Evolutionary conservation across 2,113 vertebrate species (phyloP).

Genomic region (Cyanoderma ruficeps): DNA sequence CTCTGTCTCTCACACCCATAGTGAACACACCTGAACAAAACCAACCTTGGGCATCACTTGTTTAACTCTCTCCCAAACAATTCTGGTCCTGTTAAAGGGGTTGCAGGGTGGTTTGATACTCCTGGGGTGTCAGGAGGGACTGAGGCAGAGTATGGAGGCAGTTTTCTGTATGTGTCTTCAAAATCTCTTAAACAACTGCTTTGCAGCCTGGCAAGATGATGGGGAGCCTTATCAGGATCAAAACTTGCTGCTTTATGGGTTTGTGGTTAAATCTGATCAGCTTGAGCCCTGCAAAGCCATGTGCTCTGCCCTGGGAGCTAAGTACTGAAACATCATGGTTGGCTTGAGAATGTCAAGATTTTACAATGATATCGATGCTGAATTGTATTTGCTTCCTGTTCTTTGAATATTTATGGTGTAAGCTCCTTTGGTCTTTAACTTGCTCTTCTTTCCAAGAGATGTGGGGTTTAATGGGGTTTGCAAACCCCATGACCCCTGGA

Average conservation of each 20-base stretch:
- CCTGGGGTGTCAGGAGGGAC: not conserved
- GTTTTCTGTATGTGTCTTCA: rapidly evolving
- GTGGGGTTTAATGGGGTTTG: not conserved
- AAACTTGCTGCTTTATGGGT: not conserved
- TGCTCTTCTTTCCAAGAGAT: not conserved
- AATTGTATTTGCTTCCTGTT: not conserved
- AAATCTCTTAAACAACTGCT: not conserved
- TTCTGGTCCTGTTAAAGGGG: not conserved
- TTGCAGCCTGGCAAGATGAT: not conserved
- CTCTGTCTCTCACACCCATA: rapidly evolving
- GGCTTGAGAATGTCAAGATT: not conserved
- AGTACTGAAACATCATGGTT: not conserved
- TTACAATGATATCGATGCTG: rapidly evolving
- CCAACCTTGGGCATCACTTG: rapidly evolving
- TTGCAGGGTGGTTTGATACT: not conserved
- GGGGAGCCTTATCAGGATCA: not conserved
- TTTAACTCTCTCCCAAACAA: not conserved
- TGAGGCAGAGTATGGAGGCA: rapidly evolving
- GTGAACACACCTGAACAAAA: not conserved
- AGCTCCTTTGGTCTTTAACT: not conserved
- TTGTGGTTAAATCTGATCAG: not conserved
- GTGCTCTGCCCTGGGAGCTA: not conserved
- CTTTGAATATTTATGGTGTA: not conserved
- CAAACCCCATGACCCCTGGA: not conserved
- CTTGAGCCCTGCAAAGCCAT: not conserved